phyloP scores from a whole-genome alignment of 2,888 invertebrate species.

The Horisme vitalbata region DNA sequence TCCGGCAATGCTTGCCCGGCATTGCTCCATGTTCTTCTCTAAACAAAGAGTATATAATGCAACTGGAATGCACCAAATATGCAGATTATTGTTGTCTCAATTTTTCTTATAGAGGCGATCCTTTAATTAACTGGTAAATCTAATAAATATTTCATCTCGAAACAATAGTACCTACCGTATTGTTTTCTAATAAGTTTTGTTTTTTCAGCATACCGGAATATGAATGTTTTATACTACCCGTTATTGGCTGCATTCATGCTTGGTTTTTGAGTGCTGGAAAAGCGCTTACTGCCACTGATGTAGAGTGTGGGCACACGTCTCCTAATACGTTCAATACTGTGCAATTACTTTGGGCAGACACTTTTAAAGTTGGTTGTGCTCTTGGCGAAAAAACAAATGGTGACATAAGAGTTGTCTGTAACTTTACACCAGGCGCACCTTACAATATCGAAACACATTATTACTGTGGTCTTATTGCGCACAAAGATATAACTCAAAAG shows the following conservation, averaged over 20 bases:
- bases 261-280: constrained; percentile 65
- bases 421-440: constrained; percentile 71
- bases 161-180: neutral
- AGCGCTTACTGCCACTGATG: constrained; percentile 50
- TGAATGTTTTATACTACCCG: constrained; percentile 62
- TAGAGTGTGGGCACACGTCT: constrained; percentile 61
- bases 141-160: neutral
- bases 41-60: constrained; percentile 56
- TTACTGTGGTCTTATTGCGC: constrained; percentile 62
- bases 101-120: constrained; percentile 28
- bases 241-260: constrained; percentile 66
- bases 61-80: constrained; percentile 69
- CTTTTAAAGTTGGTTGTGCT: constrained; percentile 70
- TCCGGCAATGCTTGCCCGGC: constrained; percentile 69
- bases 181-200: too few relatives aligned
- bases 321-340: constrained; percentile 56
- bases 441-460: constrained; percentile 54
- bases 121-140: constrained; percentile 50
- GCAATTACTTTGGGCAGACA: constrained; percentile 69
- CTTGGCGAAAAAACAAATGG: constrained; percentile 51
- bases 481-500: constrained; percentile 38
- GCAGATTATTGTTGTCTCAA: constrained; percentile 57
- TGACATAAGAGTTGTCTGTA: constrained; percentile 65
- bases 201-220: constrained; percentile 55
- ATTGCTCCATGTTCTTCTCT: constrained; percentile 67